Evolutionary conservation across 2,888 invertebrate species (phyloP).

Genomic region (Patella ulyssiponensis): DNA sequence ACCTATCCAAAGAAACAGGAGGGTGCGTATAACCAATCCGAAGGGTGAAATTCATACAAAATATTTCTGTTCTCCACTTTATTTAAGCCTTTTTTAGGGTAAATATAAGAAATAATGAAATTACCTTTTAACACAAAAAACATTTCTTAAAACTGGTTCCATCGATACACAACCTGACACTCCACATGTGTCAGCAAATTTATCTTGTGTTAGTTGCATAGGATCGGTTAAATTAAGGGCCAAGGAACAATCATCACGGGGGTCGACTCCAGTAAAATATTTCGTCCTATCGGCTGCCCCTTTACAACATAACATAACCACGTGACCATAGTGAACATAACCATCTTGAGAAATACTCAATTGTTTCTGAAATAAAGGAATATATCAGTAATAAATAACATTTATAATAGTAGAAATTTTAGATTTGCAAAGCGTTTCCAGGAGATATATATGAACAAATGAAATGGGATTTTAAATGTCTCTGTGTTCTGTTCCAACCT

Average conservation of each 20-base stretch:
- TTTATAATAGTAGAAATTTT: too few species aligned
- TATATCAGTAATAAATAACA: too few species aligned
- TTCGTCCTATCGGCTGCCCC: slow-evolving; percentile 53
- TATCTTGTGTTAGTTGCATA: slow-evolving; percentile 43
- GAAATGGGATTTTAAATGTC: too few species aligned
- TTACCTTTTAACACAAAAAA: slow-evolving; percentile 64
- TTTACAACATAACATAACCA: slow-evolving; percentile 60
- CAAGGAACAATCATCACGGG: slow-evolving; percentile 56
- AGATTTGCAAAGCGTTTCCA: too few species aligned
- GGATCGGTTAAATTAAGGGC: slow-evolving; percentile 51
- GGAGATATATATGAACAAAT: too few species aligned
- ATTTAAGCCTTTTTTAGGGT: too few species aligned
- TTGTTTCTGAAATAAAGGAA: slow-evolving; percentile 45
- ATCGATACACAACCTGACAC: slow-evolving; percentile 46
- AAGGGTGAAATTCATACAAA: too few species aligned
- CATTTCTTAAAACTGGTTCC: slow-evolving; percentile 51
- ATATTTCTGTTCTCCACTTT: too few species aligned
- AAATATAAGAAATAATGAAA: background rate
- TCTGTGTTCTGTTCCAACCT: too few species aligned
- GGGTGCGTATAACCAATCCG: too few species aligned
- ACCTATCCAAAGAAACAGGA: too few species aligned
- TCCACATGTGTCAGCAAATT: slow-evolving; percentile 47
- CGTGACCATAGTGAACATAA: slow-evolving; percentile 68
- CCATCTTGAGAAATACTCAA: slow-evolving; percentile 66
- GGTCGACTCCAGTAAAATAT: slow-evolving; percentile 52